phyloP scores from a whole-genome alignment of 2,113 vertebrate species.

The Corvus moneduloides region DNA sequence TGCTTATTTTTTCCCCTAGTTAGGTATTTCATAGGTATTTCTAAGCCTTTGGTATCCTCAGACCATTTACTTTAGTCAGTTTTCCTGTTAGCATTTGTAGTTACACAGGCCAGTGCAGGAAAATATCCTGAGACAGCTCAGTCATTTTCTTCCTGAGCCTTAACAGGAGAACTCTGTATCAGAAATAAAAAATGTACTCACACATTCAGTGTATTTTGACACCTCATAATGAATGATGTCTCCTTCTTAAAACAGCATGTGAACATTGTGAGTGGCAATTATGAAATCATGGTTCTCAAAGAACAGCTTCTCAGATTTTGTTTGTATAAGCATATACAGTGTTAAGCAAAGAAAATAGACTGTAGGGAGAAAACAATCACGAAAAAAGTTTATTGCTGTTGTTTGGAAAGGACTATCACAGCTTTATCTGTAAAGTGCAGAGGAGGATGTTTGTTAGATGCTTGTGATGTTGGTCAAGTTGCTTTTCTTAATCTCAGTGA shows the following conservation, averaged over 20 bases:
- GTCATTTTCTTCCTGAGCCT: background rate
- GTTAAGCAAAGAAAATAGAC: background rate
- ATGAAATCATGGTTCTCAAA: background rate
- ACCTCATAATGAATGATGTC: background rate
- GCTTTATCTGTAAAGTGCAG: background rate
- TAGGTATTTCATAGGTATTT: background rate
- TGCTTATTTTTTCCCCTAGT: background rate
- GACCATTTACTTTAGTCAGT: background rate
- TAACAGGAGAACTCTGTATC: background rate
- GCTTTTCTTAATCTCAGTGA: background rate
- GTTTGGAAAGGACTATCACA: background rate
- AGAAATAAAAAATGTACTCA: background rate
- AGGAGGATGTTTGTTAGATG: background rate
- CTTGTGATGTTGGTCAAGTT: background rate
- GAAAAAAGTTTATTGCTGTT: background rate
- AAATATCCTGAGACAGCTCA: background rate
- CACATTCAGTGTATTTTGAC: background rate
- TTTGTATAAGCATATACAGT: background rate
- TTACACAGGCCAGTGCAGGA: background rate
- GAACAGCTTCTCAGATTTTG: background rate
- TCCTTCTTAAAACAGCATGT: background rate
- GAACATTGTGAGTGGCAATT: background rate
- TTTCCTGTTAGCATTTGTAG: background rate
- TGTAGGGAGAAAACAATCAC: background rate
- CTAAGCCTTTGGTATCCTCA: background rate